Conservation (phyloP, 2,113 vertebrate species). For the Zosterops hypoxanthus region DNA sequence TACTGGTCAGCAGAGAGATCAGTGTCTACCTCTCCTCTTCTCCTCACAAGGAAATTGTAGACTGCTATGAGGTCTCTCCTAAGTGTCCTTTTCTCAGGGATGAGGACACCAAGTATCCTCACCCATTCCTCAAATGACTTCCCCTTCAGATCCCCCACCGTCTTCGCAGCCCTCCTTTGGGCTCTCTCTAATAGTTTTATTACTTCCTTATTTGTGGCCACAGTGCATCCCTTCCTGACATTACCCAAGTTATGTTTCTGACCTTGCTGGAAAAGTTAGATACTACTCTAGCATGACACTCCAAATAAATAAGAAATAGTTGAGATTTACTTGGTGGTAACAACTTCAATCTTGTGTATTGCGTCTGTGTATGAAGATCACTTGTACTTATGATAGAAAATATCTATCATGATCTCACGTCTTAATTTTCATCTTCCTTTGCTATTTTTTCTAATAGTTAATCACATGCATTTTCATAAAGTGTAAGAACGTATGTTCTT, state of each 20-base stretch:
- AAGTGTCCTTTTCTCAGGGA: fast-evolving
- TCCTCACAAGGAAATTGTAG: neutral
- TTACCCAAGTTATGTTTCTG: neutral
- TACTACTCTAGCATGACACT: neutral
- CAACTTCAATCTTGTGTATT: neutral
- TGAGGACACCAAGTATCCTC: neutral
- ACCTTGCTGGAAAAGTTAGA: neutral
- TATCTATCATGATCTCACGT: neutral
- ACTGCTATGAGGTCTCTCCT: neutral
- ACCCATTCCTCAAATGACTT: fast-evolving
- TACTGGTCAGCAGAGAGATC: neutral
- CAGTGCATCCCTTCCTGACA: neutral
- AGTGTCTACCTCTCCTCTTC: neutral
- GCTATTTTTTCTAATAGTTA: neutral
- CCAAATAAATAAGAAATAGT: neutral
- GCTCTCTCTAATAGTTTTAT: fast-evolving
- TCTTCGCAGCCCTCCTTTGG: fast-evolving
- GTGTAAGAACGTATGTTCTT: neutral
- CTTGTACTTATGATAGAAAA: neutral
- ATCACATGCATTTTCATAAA: neutral
- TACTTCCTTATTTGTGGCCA: neutral
- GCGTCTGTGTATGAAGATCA: neutral
- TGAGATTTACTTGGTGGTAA: neutral
- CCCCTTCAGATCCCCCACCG: neutral
- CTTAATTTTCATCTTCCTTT: neutral